phyloP scores from a whole-genome alignment of 2,797 vertebrate genomes.

The Pangasius sanitwongsei region DNA sequence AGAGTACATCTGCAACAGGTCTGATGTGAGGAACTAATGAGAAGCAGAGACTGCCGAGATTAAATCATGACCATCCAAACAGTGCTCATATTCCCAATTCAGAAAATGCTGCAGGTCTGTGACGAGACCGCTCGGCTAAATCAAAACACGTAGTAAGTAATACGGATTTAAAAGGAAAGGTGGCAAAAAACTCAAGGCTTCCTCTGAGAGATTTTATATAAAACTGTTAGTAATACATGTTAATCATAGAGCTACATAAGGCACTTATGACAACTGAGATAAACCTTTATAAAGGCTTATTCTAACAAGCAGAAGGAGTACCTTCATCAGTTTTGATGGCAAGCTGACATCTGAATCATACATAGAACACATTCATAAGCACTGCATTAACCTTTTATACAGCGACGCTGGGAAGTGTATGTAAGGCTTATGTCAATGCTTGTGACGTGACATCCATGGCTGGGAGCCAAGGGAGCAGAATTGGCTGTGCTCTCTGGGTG shows the following conservation, averaged over 20 bases:
- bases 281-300: neutral
- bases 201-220: neutral
- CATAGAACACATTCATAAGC: neutral
- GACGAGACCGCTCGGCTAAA: neutral
- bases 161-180: neutral
- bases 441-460: neutral
- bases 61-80: slow-evolving; percentile 23
- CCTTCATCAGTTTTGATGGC: neutral
- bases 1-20: slow-evolving; percentile 25
- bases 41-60: slow-evolving; percentile 29
- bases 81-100: slow-evolving; percentile 13
- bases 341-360: neutral
- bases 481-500: neutral
- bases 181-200: neutral
- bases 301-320: neutral
- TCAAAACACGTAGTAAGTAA: neutral
- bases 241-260: neutral
- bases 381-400: neutral
- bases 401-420: neutral
- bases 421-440: neutral
- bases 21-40: slow-evolving; percentile 33
- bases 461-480: neutral
- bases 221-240: neutral
- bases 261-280: neutral
- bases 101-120: neutral